Evolutionary conservation across 2,888 invertebrate species (phyloP).

Genomic region (Tenthredo mesomela): DNA sequence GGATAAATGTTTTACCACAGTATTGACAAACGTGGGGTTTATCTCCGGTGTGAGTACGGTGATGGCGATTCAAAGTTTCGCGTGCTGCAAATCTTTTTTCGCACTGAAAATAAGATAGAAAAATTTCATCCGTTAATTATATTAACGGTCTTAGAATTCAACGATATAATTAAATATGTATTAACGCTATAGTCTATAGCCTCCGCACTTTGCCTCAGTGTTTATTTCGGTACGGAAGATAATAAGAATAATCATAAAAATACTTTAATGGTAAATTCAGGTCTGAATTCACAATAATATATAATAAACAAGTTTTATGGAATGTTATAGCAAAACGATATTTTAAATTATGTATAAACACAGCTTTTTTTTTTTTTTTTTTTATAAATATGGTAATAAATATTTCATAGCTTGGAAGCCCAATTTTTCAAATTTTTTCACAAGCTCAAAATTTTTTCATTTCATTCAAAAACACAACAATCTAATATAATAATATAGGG

Average conservation of each 20-base stretch:
- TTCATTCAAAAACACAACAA: neutral
- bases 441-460: neutral
- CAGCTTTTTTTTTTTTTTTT: no score
- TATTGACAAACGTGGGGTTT: slow-evolving; percentile 81
- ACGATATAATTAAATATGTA: neutral
- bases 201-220: neutral
- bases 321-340: neutral
- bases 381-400: no score
- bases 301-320: neutral
- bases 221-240: neutral
- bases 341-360: neutral
- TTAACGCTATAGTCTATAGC: neutral
- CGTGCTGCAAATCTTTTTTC: slow-evolving; percentile 89
- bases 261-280: neutral
- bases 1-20: slow-evolving; percentile 91
- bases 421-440: neutral
- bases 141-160: slow-evolving; percentile 15
- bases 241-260: neutral
- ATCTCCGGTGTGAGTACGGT: slow-evolving; percentile 83
- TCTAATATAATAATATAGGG: slow-evolving; percentile 15
- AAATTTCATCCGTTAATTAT: neutral
- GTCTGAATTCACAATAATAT: no score
- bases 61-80: slow-evolving; percentile 89
- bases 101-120: slow-evolving; percentile 80
- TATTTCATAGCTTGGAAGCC: neutral